Conservation (phyloP, 64 coral and sea anemone species). For the Cladopsammia gracilis region DNA sequence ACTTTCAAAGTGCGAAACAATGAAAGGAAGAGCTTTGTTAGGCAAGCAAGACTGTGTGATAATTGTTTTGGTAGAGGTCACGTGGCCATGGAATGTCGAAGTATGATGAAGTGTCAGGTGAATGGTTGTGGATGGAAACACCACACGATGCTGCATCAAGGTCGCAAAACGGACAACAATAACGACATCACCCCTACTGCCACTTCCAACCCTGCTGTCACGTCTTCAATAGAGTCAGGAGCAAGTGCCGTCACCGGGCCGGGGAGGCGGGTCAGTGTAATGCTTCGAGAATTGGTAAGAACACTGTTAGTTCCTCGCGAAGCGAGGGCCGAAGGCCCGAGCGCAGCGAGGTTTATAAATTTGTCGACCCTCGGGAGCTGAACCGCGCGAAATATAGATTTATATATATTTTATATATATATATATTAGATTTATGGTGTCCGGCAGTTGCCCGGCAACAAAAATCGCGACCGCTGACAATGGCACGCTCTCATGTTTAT, state of each 20-base stretch:
- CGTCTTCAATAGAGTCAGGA: neutral
- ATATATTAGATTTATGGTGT: too few relatives aligned
- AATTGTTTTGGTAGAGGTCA: slow-evolving; percentile 54
- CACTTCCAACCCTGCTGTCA: neutral
- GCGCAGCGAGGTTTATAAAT: too few relatives aligned
- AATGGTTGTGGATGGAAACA: slow-evolving; percentile 61
- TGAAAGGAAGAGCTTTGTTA: slow-evolving; percentile 37
- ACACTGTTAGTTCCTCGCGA: too few relatives aligned
- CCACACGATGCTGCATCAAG: slow-evolving; percentile 46
- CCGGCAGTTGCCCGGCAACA: too few relatives aligned
- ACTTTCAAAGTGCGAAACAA: neutral
- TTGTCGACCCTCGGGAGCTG: too few relatives aligned
- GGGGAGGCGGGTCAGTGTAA: neutral
- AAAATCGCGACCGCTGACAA: too few relatives aligned
- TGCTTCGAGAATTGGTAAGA: neutral
- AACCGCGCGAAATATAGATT: too few relatives aligned
- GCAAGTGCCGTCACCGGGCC: slow-evolving; percentile 40
- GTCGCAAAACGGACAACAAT: neutral
- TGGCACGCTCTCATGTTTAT: too few relatives aligned
- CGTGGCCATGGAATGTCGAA: slow-evolving; percentile 48
- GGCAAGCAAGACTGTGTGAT: slow-evolving; percentile 51
- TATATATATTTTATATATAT: too few relatives aligned
- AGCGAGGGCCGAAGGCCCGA: too few relatives aligned
- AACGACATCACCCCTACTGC: neutral
- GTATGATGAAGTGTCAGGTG: slow-evolving; percentile 59